Percentiles rank a stretch among this genome's conserved stretches.
These are phyloP conservation scores for Callinectes sapidus DNA, from an alignment of 2,888 invertebrate genomes.

Conservation along the genomic window DNA sequence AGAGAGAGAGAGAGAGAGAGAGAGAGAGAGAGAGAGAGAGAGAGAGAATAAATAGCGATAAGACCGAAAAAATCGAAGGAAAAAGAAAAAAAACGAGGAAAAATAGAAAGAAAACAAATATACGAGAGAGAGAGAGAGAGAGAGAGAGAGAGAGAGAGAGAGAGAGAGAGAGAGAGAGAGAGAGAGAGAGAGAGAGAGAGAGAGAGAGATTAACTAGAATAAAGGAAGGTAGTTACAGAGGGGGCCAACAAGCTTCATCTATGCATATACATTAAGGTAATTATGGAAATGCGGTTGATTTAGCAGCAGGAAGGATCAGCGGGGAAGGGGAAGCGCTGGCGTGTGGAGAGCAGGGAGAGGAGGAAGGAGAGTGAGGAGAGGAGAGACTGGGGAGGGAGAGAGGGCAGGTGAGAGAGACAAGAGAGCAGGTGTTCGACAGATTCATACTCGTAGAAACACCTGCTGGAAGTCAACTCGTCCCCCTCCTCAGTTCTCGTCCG, in stretches of 20 bases:
- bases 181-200: neutral
- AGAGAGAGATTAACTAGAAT: neutral
- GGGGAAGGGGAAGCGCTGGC: neutral
- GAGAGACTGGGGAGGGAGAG: constrained; percentile 3
- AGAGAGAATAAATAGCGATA: no score
- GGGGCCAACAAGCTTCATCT: neutral
- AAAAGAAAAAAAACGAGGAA: neutral
- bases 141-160: neutral
- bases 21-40: constrained; percentile 25
- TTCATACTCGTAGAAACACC: neutral
- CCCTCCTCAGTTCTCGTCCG: neutral
- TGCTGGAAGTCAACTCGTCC: neutral
- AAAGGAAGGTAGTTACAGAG: neutral
- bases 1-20: neutral
- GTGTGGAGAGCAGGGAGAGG: neutral
- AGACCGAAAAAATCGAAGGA: no score
- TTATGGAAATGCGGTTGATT: neutral
- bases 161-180: neutral
- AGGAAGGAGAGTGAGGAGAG: neutral
- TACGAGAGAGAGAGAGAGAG: neutral
- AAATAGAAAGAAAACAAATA: neutral
- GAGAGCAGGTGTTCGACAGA: neutral
- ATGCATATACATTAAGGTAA: constrained; percentile 15
- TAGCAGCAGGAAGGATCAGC: constrained; percentile 16
- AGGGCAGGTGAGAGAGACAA: constrained; percentile 9